phyloP scores from a whole-genome alignment of 1,140 invertebrate genomes.

The Ylistrum balloti region DNA sequence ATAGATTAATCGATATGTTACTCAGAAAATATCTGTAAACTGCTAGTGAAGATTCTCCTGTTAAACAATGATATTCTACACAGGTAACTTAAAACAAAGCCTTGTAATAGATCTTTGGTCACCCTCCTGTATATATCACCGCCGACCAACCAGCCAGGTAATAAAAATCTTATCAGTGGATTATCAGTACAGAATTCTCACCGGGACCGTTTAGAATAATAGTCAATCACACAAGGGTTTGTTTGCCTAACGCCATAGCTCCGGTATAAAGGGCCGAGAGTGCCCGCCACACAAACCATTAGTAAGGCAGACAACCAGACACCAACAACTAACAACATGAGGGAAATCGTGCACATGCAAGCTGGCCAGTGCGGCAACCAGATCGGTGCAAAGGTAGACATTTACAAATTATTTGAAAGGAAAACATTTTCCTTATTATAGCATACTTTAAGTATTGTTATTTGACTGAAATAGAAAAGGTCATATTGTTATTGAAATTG shows the following conservation, averaged over 20 bases:
- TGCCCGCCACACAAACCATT: background rate
- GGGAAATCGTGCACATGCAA: slow-evolving; percentile 96
- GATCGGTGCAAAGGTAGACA: slow-evolving; percentile 93
- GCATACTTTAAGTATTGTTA: no score
- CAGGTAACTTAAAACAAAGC: no score
- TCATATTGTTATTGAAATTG: no score
- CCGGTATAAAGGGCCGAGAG: background rate
- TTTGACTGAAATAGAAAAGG: no score
- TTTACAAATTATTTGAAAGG: background rate
- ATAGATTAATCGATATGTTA: no score
- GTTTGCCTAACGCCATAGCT: background rate
- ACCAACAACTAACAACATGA: slow-evolving; percentile 86
- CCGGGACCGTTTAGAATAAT: background rate
- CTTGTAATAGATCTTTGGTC: no score
- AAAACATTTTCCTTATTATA: no score
- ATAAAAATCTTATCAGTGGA: background rate
- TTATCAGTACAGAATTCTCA: background rate
- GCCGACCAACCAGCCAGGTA: background rate
- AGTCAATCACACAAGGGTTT: background rate
- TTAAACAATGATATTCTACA: no score
- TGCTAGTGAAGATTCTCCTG: no score
- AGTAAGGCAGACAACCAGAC: background rate
- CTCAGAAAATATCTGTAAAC: no score
- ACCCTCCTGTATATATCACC: background rate
- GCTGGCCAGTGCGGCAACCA: slow-evolving; percentile 97